Evolutionary conservation across 1,140 invertebrate genomes (phyloP).

Genomic region (Vanessa atalanta): DNA sequence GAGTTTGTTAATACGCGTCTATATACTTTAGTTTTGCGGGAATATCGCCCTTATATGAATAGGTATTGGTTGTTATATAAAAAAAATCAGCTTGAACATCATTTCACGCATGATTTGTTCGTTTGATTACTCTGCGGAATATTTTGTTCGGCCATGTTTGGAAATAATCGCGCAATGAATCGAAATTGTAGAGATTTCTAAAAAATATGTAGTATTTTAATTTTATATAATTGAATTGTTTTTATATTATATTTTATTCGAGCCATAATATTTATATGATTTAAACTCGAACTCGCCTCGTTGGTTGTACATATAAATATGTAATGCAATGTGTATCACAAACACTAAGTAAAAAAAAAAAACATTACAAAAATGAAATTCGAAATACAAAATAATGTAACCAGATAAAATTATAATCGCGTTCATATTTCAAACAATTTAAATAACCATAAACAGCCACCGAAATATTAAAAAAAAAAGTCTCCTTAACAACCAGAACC

Average conservation of each 20-base stretch:
- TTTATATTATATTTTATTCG: no score
- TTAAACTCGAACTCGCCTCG: no score
- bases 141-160: constrained; percentile 36
- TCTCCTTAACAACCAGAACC: constrained; percentile 44
- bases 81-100: constrained; percentile 8
- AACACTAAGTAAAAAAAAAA: background rate
- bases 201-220: constrained; percentile 1
- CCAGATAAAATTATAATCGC: background rate
- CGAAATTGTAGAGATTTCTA: background rate
- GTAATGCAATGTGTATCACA: no score
- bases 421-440: constrained; percentile 11
- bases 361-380: background rate
- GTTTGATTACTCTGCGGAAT: constrained; percentile 39
- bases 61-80: constrained; percentile 8
- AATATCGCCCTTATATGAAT: constrained; percentile 35
- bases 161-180: constrained; percentile 15
- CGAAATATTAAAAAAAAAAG: constrained; percentile 24
- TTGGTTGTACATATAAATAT: no score
- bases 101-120: constrained; percentile 40
- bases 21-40: constrained; percentile 35
- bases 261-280: no score
- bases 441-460: constrained; percentile 10
- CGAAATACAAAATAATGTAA: background rate
- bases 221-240: background rate
- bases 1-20: constrained; percentile 64